Evolutionary conservation across 2,797 vertebrate species (phyloP).

Genomic region (Melanotaenia maccullochi): DNA sequence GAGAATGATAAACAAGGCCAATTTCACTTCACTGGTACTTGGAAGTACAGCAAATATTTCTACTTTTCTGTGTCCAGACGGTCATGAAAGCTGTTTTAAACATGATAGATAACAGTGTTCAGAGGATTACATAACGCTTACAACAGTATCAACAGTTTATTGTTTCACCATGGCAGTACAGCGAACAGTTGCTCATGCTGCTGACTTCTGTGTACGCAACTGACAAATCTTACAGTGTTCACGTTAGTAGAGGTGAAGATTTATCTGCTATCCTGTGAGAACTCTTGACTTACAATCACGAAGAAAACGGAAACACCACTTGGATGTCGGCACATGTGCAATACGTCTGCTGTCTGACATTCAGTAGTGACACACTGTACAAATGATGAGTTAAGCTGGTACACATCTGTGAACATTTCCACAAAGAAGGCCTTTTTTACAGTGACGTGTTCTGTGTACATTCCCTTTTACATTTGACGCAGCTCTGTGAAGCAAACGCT

Average conservation of each 20-base stretch:
- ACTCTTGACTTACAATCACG: constrained; percentile 43
- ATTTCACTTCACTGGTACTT: not conserved
- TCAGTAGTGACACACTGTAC: constrained; percentile 66
- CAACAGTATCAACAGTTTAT: constrained; percentile 67
- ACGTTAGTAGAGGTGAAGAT: constrained; percentile 62
- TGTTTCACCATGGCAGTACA: constrained; percentile 82
- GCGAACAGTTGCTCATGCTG: constrained; percentile 75
- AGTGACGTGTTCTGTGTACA: constrained; percentile 60
- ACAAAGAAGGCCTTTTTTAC: constrained; percentile 69
- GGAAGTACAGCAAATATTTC: not conserved
- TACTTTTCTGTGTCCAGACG: not conserved
- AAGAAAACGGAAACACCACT: constrained; percentile 32
- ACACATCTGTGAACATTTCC: constrained; percentile 56
- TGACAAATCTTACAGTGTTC: constrained; percentile 61
- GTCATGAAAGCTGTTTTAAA: not conserved
- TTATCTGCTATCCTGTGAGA: constrained; percentile 44
- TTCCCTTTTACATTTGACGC: constrained; percentile 51
- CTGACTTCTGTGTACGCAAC: constrained; percentile 61
- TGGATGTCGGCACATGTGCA: constrained; percentile 52
- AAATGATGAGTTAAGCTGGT: constrained; percentile 63
- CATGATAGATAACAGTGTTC: not conserved
- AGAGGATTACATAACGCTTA: constrained; percentile 20
- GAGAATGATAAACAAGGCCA: no score
- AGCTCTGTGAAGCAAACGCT: constrained; percentile 67
- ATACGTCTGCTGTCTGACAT: constrained; percentile 68